Conservation (phyloP, 2,797 vertebrate species). For the Dryobates pubescens region DNA sequence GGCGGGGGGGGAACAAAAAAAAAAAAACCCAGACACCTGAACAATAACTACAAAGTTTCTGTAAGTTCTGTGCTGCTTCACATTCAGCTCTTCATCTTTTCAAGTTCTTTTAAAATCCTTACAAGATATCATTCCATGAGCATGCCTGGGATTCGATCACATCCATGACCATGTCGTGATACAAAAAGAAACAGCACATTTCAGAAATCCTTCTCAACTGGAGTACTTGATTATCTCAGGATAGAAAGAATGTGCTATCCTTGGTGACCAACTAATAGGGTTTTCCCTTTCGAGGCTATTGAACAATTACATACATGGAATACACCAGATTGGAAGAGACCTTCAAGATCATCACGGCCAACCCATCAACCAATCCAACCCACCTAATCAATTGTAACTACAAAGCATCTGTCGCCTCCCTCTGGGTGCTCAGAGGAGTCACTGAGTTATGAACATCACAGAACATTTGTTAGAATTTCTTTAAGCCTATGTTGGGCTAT, state of each 20-base stretch:
- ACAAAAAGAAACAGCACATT: neutral
- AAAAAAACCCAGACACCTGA: neutral
- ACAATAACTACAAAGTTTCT: neutral
- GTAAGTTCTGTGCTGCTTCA: neutral
- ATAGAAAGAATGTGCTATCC: neutral
- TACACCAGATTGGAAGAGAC: too few species aligned
- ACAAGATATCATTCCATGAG: neutral
- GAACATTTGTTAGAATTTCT: neutral
- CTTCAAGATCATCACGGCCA: too few species aligned
- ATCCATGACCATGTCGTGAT: neutral
- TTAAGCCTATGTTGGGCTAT: neutral
- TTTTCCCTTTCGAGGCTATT: neutral
- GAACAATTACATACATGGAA: neutral
- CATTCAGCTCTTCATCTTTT: neutral
- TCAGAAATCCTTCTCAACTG: neutral
- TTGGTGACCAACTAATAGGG: neutral
- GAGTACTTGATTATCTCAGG: neutral
- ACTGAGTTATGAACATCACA: neutral
- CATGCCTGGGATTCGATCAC: neutral
- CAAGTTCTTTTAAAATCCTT: neutral
- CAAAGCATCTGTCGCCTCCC: constrained; percentile 34
- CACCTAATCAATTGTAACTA: too few species aligned
- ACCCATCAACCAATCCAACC: too few species aligned
- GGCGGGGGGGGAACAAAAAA: too few species aligned
- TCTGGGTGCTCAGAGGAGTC: neutral